Percentiles rank a stretch among this genome's conserved stretches.
phyloP scores from a whole-genome alignment of 2,797 vertebrate genomes.

The Anguilla megastoma region DNA sequence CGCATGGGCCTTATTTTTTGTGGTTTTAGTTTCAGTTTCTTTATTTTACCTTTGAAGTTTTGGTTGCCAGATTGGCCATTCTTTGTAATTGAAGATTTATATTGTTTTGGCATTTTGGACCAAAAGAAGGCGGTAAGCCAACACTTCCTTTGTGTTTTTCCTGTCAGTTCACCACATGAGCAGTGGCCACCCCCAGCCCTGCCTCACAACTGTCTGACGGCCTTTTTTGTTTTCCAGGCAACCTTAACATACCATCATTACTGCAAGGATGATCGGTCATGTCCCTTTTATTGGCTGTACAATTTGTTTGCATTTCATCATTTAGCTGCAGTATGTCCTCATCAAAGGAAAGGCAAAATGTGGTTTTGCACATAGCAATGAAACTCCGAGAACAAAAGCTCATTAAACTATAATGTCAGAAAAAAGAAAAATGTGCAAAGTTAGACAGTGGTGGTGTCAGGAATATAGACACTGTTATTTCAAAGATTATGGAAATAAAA shows the following conservation, averaged over 20 bases:
- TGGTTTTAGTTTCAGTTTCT: no score
- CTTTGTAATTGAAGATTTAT: no score
- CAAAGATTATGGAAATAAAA: neutral
- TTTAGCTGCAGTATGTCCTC: neutral
- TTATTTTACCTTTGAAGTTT: no score
- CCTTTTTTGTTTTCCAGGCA: neutral
- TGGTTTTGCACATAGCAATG: neutral
- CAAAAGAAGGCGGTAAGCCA: no score
- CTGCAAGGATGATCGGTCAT: neutral
- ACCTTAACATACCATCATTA: neutral
- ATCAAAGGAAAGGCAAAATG: neutral
- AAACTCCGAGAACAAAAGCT: neutral
- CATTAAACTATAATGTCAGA: neutral
- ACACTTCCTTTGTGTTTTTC: no score
- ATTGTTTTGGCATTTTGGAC: no score
- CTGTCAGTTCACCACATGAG: no score
- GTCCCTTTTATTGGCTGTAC: neutral
- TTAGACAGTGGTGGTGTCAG: neutral
- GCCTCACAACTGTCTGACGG: neutral
- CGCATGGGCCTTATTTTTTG: no score
- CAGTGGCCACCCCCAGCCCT: no score
- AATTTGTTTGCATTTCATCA: neutral
- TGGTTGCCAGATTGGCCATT: no score
- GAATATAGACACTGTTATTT: conserved; percentile 2
- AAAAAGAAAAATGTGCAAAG: neutral